Conservation (phyloP, 2,888 invertebrate genomes). For the Rosalia funebris region DNA sequence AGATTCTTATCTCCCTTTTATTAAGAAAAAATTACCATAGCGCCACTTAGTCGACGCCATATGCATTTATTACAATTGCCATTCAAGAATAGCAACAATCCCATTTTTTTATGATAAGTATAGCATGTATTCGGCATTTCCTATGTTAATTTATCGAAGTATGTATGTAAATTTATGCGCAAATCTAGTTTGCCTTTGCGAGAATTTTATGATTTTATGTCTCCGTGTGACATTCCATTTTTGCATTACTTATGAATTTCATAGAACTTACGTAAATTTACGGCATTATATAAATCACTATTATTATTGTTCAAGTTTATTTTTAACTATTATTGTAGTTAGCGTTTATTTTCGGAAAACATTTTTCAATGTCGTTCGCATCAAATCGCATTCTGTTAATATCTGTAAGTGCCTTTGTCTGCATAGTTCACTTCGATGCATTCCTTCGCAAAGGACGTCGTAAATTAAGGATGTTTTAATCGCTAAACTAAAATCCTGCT, state of each 20-base stretch:
- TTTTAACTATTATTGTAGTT: neutral
- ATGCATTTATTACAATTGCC: neutral
- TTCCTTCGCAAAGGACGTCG: no score
- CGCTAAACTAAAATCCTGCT: neutral
- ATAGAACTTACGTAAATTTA: constrained; percentile 4
- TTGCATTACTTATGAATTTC: neutral
- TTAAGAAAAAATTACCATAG: neutral
- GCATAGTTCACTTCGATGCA: no score
- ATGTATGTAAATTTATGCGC: constrained; percentile 6
- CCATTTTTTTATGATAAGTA: neutral
- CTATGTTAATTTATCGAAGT: constrained; percentile 2
- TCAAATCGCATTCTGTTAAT: neutral
- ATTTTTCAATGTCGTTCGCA: neutral
- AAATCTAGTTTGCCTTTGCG: constrained; percentile 12
- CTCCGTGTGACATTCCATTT: neutral
- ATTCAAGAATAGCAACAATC: constrained; percentile 2
- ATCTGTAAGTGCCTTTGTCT: neutral
- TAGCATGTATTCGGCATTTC: neutral
- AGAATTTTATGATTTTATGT: constrained; percentile 3
- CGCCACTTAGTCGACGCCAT: constrained; percentile 3
- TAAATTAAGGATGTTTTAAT: neutral
- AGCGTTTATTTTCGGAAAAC: neutral
- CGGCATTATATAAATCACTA: neutral
- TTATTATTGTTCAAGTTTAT: neutral
- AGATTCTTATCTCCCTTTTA: no score